These are phyloP conservation scores for Amiota communis DNA, from an alignment of 2,888 invertebrate genomes.

Conservation along the genomic window DNA sequence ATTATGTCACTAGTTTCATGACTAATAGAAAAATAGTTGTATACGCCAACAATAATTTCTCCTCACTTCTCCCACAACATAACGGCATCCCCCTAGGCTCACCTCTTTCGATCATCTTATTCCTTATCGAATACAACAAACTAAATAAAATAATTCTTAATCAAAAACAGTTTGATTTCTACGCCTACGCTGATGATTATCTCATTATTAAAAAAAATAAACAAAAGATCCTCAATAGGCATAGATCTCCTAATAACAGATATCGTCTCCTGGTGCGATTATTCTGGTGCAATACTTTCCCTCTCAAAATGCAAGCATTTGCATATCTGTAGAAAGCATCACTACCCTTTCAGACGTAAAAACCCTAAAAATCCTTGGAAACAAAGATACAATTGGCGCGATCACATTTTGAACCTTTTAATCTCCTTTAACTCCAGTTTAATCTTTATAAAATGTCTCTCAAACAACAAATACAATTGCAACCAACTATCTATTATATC, in stretches of 20 bases:
- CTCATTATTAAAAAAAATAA: neutral
- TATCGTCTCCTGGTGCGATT: neutral
- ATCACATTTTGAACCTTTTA: neutral
- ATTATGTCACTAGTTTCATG: neutral
- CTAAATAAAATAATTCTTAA: neutral
- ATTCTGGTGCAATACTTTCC: too few relatives aligned
- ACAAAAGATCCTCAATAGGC: neutral
- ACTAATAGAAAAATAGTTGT: neutral
- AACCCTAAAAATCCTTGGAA: neutral
- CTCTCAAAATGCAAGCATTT: neutral
- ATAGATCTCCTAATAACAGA: neutral
- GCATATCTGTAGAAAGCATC: neutral
- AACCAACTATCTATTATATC: neutral
- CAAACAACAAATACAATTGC: neutral
- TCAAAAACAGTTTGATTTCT: neutral
- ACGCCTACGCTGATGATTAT: neutral
- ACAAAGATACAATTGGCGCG: neutral
- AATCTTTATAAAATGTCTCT: neutral
- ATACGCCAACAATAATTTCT: neutral
- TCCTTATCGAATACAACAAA: neutral
- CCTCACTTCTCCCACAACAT: slow-evolving; percentile 1
- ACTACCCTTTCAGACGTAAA: neutral
- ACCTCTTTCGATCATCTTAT: neutral
- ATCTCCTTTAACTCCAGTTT: neutral
- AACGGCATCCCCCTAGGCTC: neutral